These are phyloP conservation scores for Calypte anna DNA, from an alignment of 2,113 vertebrate species.

Conservation along the genomic window DNA sequence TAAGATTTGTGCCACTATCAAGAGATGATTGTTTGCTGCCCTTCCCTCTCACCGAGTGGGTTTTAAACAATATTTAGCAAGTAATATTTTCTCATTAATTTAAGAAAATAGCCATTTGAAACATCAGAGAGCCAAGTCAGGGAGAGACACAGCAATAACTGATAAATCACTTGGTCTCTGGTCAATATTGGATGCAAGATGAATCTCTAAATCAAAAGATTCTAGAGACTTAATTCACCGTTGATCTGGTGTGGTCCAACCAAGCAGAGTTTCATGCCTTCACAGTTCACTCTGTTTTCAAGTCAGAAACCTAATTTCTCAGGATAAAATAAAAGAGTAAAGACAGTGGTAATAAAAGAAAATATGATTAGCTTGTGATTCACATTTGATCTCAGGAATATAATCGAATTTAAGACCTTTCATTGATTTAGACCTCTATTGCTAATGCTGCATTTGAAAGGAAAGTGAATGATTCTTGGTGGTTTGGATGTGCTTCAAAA, in stretches of 20 bases:
- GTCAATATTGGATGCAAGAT: background rate
- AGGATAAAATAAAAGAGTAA: conserved; percentile 63
- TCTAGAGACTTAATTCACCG: background rate
- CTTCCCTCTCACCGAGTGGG: background rate
- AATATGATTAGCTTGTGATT: conserved; percentile 67
- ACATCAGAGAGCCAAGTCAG: background rate
- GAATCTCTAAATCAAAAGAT: background rate
- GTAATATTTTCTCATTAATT: conserved; percentile 5
- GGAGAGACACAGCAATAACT: background rate
- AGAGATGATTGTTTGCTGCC: background rate
- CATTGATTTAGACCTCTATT: conserved; percentile 61
- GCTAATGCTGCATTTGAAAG: conserved; percentile 61
- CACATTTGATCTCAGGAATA: conserved; percentile 68
- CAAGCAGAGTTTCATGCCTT: conserved; percentile 37
- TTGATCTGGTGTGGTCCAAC: background rate
- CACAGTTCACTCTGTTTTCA: conserved; percentile 13
- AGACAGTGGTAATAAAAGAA: conserved; percentile 63
- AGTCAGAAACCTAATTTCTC: conserved; percentile 48
- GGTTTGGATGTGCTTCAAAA: conserved; percentile 53
- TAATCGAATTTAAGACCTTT: conserved; percentile 67
- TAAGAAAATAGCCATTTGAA: conserved; percentile 1
- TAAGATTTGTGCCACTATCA: background rate
- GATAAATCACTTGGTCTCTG: background rate
- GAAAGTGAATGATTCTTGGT: conserved; percentile 52
- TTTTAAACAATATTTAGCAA: conserved; percentile 36